These are phyloP conservation scores for Lophura nycthemera DNA, from an alignment of 2,113 vertebrate species.

Conservation along the genomic window DNA sequence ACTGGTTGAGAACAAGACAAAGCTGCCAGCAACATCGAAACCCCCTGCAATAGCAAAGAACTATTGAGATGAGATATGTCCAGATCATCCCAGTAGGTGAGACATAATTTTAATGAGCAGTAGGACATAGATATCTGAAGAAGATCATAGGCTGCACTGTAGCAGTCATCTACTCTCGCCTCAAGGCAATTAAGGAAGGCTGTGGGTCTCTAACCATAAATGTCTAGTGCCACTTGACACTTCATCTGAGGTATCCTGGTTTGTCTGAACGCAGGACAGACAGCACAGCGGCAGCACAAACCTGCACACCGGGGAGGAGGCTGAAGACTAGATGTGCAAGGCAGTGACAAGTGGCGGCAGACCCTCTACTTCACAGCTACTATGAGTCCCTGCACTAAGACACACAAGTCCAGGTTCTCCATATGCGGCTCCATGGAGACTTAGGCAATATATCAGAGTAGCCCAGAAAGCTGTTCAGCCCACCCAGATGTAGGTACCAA, in stretches of 20 bases:
- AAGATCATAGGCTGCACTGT: neutral
- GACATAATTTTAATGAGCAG: slow-evolving; percentile 33
- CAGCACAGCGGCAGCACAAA: neutral
- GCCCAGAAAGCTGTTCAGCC: neutral
- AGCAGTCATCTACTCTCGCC: neutral
- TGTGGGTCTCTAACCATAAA: neutral
- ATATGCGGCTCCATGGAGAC: neutral
- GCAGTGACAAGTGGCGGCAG: neutral
- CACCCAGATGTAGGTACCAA: neutral
- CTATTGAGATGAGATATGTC: neutral
- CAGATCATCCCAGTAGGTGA: neutral
- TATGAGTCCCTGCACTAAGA: neutral
- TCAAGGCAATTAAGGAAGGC: neutral
- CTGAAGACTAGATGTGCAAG: accelerated
- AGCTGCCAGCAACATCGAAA: neutral
- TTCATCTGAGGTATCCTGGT: neutral
- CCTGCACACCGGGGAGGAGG: accelerated
- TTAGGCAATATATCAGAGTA: neutral
- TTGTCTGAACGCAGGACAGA: neutral
- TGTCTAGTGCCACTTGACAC: neutral
- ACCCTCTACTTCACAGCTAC: neutral
- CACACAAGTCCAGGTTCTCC: neutral
- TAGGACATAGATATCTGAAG: neutral
- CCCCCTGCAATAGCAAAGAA: neutral
- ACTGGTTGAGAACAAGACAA: slow-evolving; percentile 7